Conservation (phyloP, 1,140 invertebrate genomes). For the Littorina saxatilis region DNA sequence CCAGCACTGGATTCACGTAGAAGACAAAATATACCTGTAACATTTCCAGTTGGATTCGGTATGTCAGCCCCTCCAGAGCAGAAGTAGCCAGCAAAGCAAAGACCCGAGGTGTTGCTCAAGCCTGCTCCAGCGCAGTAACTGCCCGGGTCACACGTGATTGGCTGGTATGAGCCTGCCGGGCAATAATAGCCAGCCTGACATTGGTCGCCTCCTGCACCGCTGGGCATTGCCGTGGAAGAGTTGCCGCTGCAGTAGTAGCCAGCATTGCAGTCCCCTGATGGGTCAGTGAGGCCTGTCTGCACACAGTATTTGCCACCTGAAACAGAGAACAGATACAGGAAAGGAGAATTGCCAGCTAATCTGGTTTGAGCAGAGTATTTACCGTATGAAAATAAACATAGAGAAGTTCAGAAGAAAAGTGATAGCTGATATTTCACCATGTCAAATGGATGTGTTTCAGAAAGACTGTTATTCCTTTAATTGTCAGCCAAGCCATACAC, state of each 20-base stretch:
- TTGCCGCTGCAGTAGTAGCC: constrained; percentile 69
- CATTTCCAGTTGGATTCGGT: constrained; percentile 67
- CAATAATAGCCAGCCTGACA: constrained; percentile 64
- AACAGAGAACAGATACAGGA: constrained; percentile 23
- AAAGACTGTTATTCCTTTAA: too few species aligned
- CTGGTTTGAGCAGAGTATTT: too few species aligned
- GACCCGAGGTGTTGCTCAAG: constrained; percentile 59
- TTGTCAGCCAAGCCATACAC: too few species aligned
- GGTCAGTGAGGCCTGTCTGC: constrained; percentile 49
- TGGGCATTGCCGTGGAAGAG: constrained; percentile 54
- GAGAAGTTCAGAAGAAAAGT: too few species aligned
- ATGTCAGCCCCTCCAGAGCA: constrained; percentile 58
- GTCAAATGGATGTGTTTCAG: too few species aligned
- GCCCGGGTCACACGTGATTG: constrained; percentile 64
- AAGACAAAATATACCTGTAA: constrained; percentile 71
- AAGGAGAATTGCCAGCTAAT: too few species aligned
- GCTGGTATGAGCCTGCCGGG: constrained; percentile 57
- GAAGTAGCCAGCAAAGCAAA: constrained; percentile 67
- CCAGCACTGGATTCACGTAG: too few species aligned
- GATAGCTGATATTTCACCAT: too few species aligned
- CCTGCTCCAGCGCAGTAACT: constrained; percentile 60
- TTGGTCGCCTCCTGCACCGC: constrained; percentile 51
- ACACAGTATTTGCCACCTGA: constrained; percentile 66
- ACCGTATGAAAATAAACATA: too few species aligned
- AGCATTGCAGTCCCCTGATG: constrained; percentile 60